Base-by-base conservation (phyloP, 2,888 invertebrate species). In the Xestia c-nigrum region DNA sequence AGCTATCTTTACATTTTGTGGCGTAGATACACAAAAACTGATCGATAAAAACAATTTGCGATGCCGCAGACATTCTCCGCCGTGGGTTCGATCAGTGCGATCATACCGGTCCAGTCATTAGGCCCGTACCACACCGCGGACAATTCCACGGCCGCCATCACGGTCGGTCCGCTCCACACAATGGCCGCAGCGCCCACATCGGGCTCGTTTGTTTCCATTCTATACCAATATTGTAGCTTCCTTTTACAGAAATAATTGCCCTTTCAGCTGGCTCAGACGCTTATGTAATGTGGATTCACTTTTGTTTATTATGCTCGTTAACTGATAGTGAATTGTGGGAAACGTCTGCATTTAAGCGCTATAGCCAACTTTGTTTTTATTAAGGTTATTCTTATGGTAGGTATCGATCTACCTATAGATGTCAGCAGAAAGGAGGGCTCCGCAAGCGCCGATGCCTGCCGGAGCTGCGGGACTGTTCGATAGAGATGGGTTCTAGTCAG, bases 221-320 rank as follows among this genome's bases (percentile, higher is more conserved):
- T 69, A 71, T 80, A 55, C 64, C 63, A 64, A 77, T 66, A 76
- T 87, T 81, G 80, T 85, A 70, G 74, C 72, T 79, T 79, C 86
- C 80, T 85, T 82, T 61, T 77, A 65, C 50, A 83, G 66, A 76
- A 72, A 73, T 76, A 81, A 76, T 79, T 66, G 79, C 70, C 55
- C 66, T 70, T 70, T 76, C 57, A 63, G 77, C 82, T 81, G 85
- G 77, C 31, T 82, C 82, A 77, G 82, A 66, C 40, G 74, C 57
- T 77, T 81, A 81, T 82, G 85, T 82, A 74, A 81, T 85, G 69
- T 50, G 57, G 75, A 77, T 76, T 80, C 77, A 76, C 86, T 87
- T 85, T 86, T 85, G 69, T 80, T 82, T 77, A 74, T 72, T 75
- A 74, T 52, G 55, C 55, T 84, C 72, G 69, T 72, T 71, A 66